Percentiles rank a stretch among this genome's conserved stretches.
These are phyloP conservation scores for Neogobius melanostomus DNA, from an alignment of 2,113 vertebrate genomes.

Conservation along the genomic window DNA sequence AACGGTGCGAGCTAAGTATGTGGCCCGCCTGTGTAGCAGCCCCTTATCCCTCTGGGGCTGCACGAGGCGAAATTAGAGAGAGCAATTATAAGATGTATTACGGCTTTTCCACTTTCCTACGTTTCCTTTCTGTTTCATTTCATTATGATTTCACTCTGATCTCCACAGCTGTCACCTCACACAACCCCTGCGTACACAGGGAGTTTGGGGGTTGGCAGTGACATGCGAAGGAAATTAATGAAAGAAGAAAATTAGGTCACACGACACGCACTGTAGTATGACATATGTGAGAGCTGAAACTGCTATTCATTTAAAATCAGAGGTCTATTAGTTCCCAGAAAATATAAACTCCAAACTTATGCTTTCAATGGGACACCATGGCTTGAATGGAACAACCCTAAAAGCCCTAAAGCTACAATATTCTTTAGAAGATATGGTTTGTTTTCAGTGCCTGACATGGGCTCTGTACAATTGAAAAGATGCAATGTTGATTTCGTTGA, in stretches of 20 bases:
- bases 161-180: conserved; percentile 34
- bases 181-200: conserved; percentile 19
- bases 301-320: conserved; percentile 9
- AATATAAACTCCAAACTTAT: too few relatives aligned
- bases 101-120: conserved; percentile 16
- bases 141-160: conserved; percentile 38
- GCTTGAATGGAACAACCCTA: too few relatives aligned
- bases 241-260: conserved; percentile 50
- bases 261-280: conserved; percentile 31
- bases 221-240: conserved; percentile 43
- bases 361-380: too few relatives aligned
- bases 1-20: conserved; percentile 60
- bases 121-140: conserved; percentile 32
- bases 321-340: neutral
- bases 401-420: too few relatives aligned
- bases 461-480: too few relatives aligned
- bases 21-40: conserved; percentile 41
- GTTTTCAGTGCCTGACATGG: too few relatives aligned
- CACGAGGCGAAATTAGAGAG: conserved; percentile 5
- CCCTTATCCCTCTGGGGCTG: conserved; percentile 23
- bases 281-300: conserved; percentile 43
- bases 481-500: too few relatives aligned
- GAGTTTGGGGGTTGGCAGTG: neutral
- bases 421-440: too few relatives aligned
- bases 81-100: conserved; percentile 32